Evolutionary conservation across 2,888 invertebrate genomes (phyloP).

Genomic region (Brassicogethes aeneus): DNA sequence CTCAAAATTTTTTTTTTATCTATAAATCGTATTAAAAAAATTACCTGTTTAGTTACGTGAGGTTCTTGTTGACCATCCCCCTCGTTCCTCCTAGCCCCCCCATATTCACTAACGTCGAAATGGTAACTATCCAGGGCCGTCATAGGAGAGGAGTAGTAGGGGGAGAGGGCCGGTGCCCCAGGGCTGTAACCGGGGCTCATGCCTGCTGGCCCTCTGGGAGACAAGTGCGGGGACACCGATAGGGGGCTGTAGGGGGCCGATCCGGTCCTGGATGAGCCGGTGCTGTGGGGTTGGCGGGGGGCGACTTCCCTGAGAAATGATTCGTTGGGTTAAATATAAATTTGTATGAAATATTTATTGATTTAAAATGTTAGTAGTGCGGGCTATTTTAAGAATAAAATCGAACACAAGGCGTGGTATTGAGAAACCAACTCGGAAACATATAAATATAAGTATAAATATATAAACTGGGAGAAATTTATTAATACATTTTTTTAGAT

Average conservation of each 20-base stretch:
- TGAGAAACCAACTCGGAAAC: too few species aligned
- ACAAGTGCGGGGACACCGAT: constrained; percentile 39
- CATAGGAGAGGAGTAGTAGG: constrained; percentile 35
- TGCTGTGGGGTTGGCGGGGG: constrained; percentile 37
- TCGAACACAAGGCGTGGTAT: too few species aligned
- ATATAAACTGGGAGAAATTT: too few species aligned
- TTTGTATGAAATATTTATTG: neutral
- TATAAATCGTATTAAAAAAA: too few species aligned
- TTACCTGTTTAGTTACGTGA: constrained; percentile 51
- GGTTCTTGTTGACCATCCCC: constrained; percentile 32
- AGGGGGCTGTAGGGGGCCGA: constrained; percentile 39
- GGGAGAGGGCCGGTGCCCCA: constrained; percentile 38
- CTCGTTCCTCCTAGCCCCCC: constrained; percentile 14
- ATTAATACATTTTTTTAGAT: too few species aligned
- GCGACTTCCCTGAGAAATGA: constrained; percentile 28
- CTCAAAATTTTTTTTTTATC: too few species aligned
- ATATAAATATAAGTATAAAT: too few species aligned
- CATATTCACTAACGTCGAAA: constrained; percentile 30
- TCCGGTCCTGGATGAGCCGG: constrained; percentile 44
- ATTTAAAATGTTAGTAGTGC: too few species aligned
- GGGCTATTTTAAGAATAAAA: too few species aligned
- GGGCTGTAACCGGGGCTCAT: constrained; percentile 41
- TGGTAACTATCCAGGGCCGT: constrained; percentile 36
- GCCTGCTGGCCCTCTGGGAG: constrained; percentile 30
- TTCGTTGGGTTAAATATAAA: constrained; percentile 3